Base-by-base conservation (phyloP, 2,797 vertebrate species). In the Manis pentadactyla region DNA sequence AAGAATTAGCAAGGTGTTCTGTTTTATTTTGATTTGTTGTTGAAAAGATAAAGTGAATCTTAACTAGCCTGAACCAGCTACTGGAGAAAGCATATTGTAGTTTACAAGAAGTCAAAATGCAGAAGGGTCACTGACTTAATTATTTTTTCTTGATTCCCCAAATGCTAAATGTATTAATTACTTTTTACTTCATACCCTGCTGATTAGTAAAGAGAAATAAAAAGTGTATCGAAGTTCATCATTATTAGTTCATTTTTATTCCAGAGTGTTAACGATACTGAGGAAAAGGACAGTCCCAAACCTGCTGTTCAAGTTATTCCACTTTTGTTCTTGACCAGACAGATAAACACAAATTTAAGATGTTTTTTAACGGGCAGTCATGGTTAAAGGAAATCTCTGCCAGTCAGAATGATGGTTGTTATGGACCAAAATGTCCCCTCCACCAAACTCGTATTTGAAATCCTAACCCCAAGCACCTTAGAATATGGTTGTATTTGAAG, bases 211-310 rank as follows among this genome's bases (percentile, higher is more conserved):
- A 87, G 71, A 66, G 39, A 57, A 85, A 81, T 21, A 7, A 68
- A 31, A 46, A 61, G 1, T 64, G 3, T 46, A 37, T 39, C 31
- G 66, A 59, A 8, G 0, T 5, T 77, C 4, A 53, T 87, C 4
- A 53, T 64, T 57, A 71, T 59, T 39, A 27, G 8, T 77, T 51
- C 4, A 78, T 86, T 95, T 90, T 84, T 68, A 90, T 79, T 96
- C 83, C 34, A 61, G 1, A 59, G 57, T 87, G 19, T 8, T 68
- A 25, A 94, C 19, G 17, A 79, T 55, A 34, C 25, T 39, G 37
- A 57, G 51, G 37, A 84, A 79, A n/a, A 87, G 13, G 29, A 25
- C 21, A 59, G 31, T 18, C 8, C 49, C 51, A 49, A 59, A n/a
- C 1, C 5, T 49, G 1, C 37, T 77, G 10, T 87, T 66, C 1